Evolutionary conservation across 2,888 invertebrate species (phyloP), one percentile per base, ranked within the genome.

Genomic region (Aspidapion aeneum): DNA sequence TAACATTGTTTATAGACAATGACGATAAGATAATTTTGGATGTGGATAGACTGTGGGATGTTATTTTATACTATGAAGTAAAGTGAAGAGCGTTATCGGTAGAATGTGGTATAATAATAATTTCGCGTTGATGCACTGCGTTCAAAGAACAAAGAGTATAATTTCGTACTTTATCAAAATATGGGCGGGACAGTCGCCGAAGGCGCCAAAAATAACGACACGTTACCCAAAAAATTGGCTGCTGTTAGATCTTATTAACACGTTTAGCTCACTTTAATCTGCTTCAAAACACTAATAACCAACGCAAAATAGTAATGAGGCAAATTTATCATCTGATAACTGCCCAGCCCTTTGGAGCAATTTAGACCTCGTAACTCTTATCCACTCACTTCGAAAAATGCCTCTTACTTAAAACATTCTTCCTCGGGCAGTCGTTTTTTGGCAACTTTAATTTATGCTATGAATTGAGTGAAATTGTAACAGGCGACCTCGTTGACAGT

Each of bases 161-260:
- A 65, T 65, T 65, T 65, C 55, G 63, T 60, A 63, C 58, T 65
- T 65, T 63, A 65, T 65, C 65, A 63, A 56, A 35, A 35, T 35
- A 3, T 35, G 35, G 35, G 35, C 35, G 35, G 35, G 12, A 12
- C 3, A 12, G 12, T 35, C 35, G 35, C 35, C 12, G 35, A 35
- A 35, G 35, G 35, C 35, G 12, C 35, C 35, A 12, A 35, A 35
- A 35, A 35, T 12, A 12, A 35, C 35, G 35, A 7, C 3, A 7
- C 35, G 3, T n/a, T 55, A 58, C 59, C 62, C 58, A 49, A 63
- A 57, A 56, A 56, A 61, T 61, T 61, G 56, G 61, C 51, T 61
- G 64, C 56, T 64, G 61, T 64, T 63, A 54, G 55, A 48, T 61
- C 60, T 63, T 63, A 60, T 63, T 63, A 63, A 57, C 58, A 55